phyloP scores from a whole-genome alignment of 2,888 invertebrate genomes.

The Drosophila emarginata region DNA sequence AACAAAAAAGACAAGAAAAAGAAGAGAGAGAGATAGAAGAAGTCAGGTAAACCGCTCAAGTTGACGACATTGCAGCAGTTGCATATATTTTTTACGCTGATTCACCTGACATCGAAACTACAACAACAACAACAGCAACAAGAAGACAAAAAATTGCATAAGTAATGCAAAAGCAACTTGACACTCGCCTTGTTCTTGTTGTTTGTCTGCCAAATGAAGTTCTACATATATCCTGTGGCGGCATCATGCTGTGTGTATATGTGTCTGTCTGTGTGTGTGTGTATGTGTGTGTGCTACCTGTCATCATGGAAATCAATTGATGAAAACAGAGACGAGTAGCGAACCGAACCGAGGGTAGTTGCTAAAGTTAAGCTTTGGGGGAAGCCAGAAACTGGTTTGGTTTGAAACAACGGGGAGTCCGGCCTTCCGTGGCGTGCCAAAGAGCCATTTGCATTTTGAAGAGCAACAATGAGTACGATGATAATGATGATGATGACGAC shows the following conservation, averaged over 20 bases:
- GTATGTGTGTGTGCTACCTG: constrained; percentile 45
- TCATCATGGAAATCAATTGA: constrained; percentile 69
- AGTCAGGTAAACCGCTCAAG: constrained; percentile 1
- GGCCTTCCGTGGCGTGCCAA: constrained; percentile 61
- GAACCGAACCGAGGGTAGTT: constrained; percentile 11
- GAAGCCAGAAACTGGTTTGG: too few species aligned
- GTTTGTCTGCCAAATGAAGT: constrained; percentile 52
- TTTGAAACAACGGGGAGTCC: too few species aligned
- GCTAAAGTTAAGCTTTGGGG: background rate
- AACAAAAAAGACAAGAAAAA: background rate
- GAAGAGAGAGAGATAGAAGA: background rate
- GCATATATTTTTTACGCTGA: constrained; percentile 5
- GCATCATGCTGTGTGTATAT: constrained; percentile 35
- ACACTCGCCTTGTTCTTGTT: constrained; percentile 47
- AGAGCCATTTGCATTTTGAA: constrained; percentile 73
- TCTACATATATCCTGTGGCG: constrained; percentile 16
- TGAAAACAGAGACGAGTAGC: constrained; percentile 29
- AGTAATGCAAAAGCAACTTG: constrained; percentile 57
- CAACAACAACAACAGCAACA: constrained; percentile 29
- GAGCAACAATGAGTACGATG: constrained; percentile 36
- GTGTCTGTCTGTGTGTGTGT: background rate
- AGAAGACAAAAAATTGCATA: constrained; percentile 42
- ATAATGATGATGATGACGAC: constrained; percentile 26
- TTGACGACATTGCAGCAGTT: constrained; percentile 9
- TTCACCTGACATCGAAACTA: constrained; percentile 27